Evolutionary conservation across 2,888 invertebrate genomes (phyloP), one percentile per base, ranked within the genome.

Genomic region (Nomada goodeniana): DNA sequence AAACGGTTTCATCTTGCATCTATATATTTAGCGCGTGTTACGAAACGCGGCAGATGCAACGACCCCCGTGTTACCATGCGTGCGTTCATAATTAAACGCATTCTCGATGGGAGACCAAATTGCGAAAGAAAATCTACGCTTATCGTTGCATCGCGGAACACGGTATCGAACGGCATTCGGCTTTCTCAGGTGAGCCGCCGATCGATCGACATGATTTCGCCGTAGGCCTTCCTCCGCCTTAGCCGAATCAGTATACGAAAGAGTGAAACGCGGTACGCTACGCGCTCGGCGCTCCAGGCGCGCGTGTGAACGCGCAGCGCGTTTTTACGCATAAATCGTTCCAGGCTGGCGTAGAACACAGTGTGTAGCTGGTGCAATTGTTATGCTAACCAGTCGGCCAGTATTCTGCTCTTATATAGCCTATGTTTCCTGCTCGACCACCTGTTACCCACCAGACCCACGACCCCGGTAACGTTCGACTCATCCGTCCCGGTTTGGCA

Each of bases 401-500:
- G 90, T 92, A 92, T 91, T 36, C 91, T 90, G 90, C 92, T 92
- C 91, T 91, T 90, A 90, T 88, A 89, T 90, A 91, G 90, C 88
- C 91, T 92, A 91, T 90, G 91, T 92, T 92, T 92, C 92, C 92
- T 92, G 92, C 90, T 90, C 92, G 91, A 92, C 92, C 92, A 93
- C 92, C 92, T 93, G 92, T 93, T 93, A 92, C 92, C 91, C 92
- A 90, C 90, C 88, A 88, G 86, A 88, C 85, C 86, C 90, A 87
- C 89, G 85, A 89, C 89, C 87, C 82, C 88, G 84, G 65, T 68
- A 84, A 81, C 84, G 79, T 86, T 88, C 86, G 80, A 75, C 88
- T 87, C 86, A 80, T 86, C 82, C 86, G 83, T 87, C 80, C 78
- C 84, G 80, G 76, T 87, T 86, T 72, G 83, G 80, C 83, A 85